Percentiles rank a stretch among this genome's conserved stretches.
phyloP scores from a whole-genome alignment of 2,113 vertebrate genomes.

The Herpetotheres cachinnans region DNA sequence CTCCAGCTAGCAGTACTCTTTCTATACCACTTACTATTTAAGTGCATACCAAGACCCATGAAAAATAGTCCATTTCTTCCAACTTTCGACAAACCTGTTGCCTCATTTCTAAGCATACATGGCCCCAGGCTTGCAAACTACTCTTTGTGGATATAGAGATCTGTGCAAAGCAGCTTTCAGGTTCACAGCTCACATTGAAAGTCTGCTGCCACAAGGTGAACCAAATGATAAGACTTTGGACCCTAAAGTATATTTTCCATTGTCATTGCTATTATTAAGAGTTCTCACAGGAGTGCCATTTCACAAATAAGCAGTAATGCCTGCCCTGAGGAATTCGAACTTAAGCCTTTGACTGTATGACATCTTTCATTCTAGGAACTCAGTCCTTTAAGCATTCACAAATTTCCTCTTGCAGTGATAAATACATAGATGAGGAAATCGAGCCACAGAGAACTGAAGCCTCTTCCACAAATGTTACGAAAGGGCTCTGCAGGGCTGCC shows the following conservation, averaged over 20 bases:
- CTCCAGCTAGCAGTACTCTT: background rate
- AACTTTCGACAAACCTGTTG: background rate
- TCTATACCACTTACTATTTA: background rate
- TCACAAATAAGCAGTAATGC: background rate
- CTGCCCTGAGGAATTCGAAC: background rate
- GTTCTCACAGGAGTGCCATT: background rate
- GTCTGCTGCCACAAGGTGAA: background rate
- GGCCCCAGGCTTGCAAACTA: background rate
- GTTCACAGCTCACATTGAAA: background rate
- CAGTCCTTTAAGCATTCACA: background rate
- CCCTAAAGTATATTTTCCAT: background rate
- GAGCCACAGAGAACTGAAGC: background rate
- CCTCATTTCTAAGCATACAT: background rate
- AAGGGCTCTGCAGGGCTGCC: background rate
- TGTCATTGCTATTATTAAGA: background rate
- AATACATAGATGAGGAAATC: background rate
- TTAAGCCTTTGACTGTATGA: background rate
- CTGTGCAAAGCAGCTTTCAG: background rate
- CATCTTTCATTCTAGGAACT: background rate
- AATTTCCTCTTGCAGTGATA: background rate
- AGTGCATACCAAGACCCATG: background rate
- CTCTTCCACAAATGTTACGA: background rate
- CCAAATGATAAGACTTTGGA: background rate
- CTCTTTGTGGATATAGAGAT: background rate
- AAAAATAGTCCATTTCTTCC: background rate